phyloP scores from a whole-genome alignment of 2,797 vertebrate genomes.

The Capromys pilorides region DNA sequence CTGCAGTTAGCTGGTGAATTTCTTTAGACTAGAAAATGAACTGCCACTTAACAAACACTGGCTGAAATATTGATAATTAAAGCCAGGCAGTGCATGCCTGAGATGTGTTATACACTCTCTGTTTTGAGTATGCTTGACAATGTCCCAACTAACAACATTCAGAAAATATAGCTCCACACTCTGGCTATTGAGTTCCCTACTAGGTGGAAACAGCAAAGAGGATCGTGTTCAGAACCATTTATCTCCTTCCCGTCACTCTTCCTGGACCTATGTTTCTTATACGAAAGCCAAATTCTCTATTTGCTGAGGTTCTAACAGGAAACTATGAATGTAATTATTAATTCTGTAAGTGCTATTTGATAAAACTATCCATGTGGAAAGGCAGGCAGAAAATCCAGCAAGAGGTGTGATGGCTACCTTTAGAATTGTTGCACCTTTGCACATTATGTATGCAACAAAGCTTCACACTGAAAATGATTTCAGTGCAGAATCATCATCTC shows the following conservation, averaged over 20 bases:
- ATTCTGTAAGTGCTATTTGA: conserved; percentile 7
- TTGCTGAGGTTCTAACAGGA: not conserved
- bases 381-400: not conserved
- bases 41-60: conserved; percentile 60
- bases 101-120: conserved; percentile 32
- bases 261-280: not conserved
- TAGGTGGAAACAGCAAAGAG: not conserved
- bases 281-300: not conserved
- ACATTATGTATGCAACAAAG: conserved; percentile 10
- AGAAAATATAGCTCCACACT: not conserved
- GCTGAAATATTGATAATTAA: conserved; percentile 15
- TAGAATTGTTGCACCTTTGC: not conserved
- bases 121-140: conserved; percentile 55
- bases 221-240: not conserved
- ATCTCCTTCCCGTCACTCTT: not conserved
- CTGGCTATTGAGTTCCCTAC: not conserved
- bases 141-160: not conserved
- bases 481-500: conserved; percentile 55
- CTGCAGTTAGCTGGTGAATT: conserved; percentile 63
- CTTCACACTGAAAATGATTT: conserved; percentile 56
- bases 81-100: not conserved
- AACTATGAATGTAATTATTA: not conserved
- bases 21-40: conserved; percentile 58
- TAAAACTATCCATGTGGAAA: not conserved
- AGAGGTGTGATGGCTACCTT: not conserved